A percentile compares a stretch with the other conserved stretches of the same genome.
These are phyloP conservation scores for Ennomos quercinarius DNA, from an alignment of 2,888 invertebrate genomes.

Conservation along the genomic window DNA sequence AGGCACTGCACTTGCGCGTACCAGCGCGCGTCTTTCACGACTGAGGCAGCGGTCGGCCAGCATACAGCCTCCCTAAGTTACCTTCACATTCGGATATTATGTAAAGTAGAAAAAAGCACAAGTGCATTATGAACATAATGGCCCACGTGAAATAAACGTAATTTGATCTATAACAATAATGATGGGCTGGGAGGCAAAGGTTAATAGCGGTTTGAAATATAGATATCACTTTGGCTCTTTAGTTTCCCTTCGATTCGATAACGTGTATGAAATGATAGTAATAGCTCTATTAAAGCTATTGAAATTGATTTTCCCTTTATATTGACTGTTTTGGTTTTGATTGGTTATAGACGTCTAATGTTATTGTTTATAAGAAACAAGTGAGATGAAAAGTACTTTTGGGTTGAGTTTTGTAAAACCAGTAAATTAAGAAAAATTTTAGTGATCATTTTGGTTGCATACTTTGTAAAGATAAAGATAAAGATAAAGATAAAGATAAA, in stretches of 20 bases:
- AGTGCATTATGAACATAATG: slow-evolving; percentile 68
- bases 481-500: no score
- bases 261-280: background rate
- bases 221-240: slow-evolving; percentile 11
- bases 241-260: slow-evolving; percentile 5
- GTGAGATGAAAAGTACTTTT: no score
- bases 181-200: slow-evolving; percentile 21
- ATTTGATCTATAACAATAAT: slow-evolving; percentile 30
- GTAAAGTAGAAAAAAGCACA: slow-evolving; percentile 72
- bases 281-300: background rate
- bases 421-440: no score
- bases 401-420: no score
- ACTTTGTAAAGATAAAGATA: no score
- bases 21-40: slow-evolving; percentile 71
- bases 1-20: slow-evolving; percentile 78
- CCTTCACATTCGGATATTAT: slow-evolving; percentile 80
- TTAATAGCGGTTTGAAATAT: slow-evolving; percentile 22
- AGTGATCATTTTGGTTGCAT: no score
- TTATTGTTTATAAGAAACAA: no score
- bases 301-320: no score
- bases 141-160: slow-evolving; percentile 32
- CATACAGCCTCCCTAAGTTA: slow-evolving; percentile 72
- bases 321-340: no score
- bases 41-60: slow-evolving; percentile 58
- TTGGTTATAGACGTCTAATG: no score